A percentile compares a stretch with the other conserved stretches of the same genome.
phyloP scores from a whole-genome alignment of 2,113 vertebrate species.

The Falco punctatus region DNA sequence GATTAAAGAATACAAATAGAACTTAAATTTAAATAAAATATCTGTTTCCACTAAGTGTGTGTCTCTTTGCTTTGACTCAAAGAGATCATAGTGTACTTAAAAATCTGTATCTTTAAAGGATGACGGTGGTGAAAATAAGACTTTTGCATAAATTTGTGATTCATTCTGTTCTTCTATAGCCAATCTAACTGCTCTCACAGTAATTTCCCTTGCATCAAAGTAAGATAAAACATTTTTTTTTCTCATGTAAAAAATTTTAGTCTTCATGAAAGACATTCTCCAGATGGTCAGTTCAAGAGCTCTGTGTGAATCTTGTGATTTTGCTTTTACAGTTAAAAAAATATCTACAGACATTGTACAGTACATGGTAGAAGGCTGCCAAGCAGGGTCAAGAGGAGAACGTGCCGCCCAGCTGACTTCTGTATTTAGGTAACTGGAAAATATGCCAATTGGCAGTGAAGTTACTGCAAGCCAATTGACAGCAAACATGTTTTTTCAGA shows the following conservation, averaged over 20 bases:
- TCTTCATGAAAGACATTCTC: constrained; percentile 60
- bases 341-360: constrained; percentile 87
- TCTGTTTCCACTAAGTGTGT: not conserved
- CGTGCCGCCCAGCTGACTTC: constrained; percentile 81
- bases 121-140: not conserved
- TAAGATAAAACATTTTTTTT: not conserved
- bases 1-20: not conserved
- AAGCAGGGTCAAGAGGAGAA: constrained; percentile 75
- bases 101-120: constrained; percentile 1
- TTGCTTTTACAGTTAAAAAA: constrained; percentile 87
- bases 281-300: constrained; percentile 75
- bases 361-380: constrained; percentile 87
- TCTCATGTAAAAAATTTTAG: constrained; percentile 20
- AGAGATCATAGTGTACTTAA: not conserved
- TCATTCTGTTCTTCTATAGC: constrained; percentile 21
- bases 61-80: not conserved
- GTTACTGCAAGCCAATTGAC: constrained; percentile 68
- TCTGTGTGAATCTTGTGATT: constrained; percentile 65
- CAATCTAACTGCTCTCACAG: not conserved
- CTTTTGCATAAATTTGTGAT: not conserved
- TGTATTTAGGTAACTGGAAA: constrained; percentile 86
- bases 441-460: constrained; percentile 69
- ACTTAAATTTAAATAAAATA: not conserved
- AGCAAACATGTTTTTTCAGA: constrained; percentile 68
- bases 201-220: constrained; percentile 5